Base-by-base conservation (phyloP, 2,113 vertebrate species). In the Lonchura striata region DNA sequence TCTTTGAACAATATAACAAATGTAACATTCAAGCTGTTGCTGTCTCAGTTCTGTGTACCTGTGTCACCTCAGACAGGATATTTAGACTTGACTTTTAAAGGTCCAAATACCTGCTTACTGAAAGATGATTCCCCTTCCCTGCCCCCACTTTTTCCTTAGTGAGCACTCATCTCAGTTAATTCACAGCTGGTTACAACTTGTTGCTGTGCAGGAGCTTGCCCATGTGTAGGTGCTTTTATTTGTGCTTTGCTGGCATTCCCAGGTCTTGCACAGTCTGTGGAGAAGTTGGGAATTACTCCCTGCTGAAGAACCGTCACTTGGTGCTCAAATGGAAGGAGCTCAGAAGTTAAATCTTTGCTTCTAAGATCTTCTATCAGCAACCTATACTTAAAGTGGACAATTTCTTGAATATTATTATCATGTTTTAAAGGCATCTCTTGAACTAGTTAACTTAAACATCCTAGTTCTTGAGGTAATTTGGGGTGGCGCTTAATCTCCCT, bases 51-150 rank as follows among this genome's bases (percentile, higher is more conserved):
- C 71, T 77, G 63, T 50, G 60, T 69, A 44, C 31, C 41, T 25
- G 28, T 70, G 59, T 70, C 79, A 70, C 64, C 47, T 33, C 50
- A 42, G 88, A 77, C 66, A 86, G 88, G 68, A 61, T 77, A 69
- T 79, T 91, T 84, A 64, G 82, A 69, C 70, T 9, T 82, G 82
- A 72, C 82, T 88, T 95, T 33, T 44, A 85, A 94, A 72, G 82
- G 64, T 41, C 82, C 70, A 79, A 78, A n/a, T 37, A 49, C 5
- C 0, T 57, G 10, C 66, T 91, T 53, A 42, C 65, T 95, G 90
- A 75, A 93, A 91, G 84, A 44, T 49, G 74, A 93, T 77, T 80
- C 86, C 54, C 6, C 8, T 18, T 46, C 60, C 74, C 83, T 86
- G 22, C 53, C 69, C 78, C 52, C 2, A 0, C 87, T 75, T 88